These are phyloP conservation scores for Lophotis ruficrista DNA, from an alignment of 2,113 vertebrate genomes.

Conservation along the genomic window DNA sequence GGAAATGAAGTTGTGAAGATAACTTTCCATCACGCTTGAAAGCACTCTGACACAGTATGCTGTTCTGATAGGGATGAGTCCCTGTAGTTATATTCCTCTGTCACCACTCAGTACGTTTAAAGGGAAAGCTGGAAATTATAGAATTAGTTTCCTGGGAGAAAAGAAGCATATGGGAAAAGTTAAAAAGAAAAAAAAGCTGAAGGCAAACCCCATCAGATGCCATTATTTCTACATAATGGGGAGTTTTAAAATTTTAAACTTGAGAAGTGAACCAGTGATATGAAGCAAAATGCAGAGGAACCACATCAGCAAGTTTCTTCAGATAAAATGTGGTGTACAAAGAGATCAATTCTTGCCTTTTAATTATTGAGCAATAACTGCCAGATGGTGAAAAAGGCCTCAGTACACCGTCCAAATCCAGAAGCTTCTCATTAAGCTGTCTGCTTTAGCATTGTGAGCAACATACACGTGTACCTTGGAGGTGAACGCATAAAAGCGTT, in stretches of 20 bases:
- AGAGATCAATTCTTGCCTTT: not conserved
- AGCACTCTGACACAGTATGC: not conserved
- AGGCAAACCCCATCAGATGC: not conserved
- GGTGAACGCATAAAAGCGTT: not conserved
- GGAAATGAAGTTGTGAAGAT: not conserved
- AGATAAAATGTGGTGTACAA: not conserved
- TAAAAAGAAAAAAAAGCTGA: not conserved
- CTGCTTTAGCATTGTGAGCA: not conserved
- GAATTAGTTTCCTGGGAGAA: not conserved
- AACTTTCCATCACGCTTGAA: not conserved
- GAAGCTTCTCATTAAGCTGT: not conserved
- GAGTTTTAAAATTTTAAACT: not conserved
- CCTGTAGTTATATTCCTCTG: not conserved
- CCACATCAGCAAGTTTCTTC: not conserved
- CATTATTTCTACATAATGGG: not conserved
- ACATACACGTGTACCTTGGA: not conserved
- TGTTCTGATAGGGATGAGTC: not conserved
- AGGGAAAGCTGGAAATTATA: not conserved
- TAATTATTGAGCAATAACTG: not conserved
- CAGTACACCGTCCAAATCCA: not conserved
- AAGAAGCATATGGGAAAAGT: not conserved
- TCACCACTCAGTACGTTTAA: not conserved
- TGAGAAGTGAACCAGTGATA: not conserved
- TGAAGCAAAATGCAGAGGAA: not conserved
- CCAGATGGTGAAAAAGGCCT: not conserved